Evolutionary conservation across 2,888 invertebrate genomes (phyloP), one percentile per base, ranked within the genome.

Genomic region (Cryptocephalus primarius): DNA sequence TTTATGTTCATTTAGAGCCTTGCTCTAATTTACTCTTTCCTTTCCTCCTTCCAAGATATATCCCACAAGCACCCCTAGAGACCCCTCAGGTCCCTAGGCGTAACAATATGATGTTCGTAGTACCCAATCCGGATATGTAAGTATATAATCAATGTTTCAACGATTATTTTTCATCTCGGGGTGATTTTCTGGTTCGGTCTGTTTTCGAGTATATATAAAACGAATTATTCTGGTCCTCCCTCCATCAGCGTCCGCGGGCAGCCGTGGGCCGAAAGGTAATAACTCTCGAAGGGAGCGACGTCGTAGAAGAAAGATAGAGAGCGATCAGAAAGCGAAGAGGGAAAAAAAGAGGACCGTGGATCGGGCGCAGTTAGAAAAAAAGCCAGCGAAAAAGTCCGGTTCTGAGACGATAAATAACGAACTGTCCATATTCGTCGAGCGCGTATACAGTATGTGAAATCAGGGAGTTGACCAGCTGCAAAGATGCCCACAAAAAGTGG

Each of bases 381-480:
- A 47, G 41, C 43, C 38, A 12, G 49, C 44, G 49, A 53, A 55
- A 55, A 55, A 54, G 48, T 51, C 56, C 50, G 50, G 49, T 51
- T 51, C 46, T 44, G 48, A 48, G 47, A 49, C 57, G 49, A 56
- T 58, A 59, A 59, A 57, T 58, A 55, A 57, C 56, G 48, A 48
- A 50, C 50, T 55, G 56, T 58, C 59, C 59, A 59, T 59, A 59
- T 59, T 54, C 58, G 59, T 53, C 52, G 42, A 53, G 36, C 51
- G 53, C 22, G 22, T 22, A 22, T 54, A 51, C 50, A 60, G 55
- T 57, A 59, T 56, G 56, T 56, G 58, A 58, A 60, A 60, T 60
- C 59, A 58, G 51, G 52, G 57, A 59, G 55, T 60, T 55, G 56
- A 51, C 60, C 61, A 62, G 60, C 62, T 61, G 61, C 63, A 60